These are phyloP conservation scores for Sebastes trivittatus DNA, from an alignment of 2,797 vertebrate species.

Conservation along the genomic window DNA sequence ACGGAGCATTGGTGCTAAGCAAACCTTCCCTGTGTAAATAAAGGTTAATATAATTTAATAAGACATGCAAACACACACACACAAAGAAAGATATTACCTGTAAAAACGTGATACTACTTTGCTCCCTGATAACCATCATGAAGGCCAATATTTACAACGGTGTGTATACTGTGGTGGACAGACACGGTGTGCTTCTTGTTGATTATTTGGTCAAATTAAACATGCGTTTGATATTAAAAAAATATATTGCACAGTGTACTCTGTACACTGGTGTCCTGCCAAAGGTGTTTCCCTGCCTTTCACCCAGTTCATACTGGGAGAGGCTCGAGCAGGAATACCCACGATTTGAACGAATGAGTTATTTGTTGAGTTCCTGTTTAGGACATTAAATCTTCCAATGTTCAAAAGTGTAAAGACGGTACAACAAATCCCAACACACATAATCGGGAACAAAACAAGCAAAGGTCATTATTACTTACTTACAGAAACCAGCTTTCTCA, in stretches of 20 bases:
- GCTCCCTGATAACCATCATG: background rate
- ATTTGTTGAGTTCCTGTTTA: background rate
- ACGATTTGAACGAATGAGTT: background rate
- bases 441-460: background rate
- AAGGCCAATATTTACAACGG: background rate
- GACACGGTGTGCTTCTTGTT: background rate
- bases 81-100: background rate
- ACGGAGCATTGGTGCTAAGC: background rate
- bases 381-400: background rate
- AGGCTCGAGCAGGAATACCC: background rate
- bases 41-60: slow-evolving; percentile 9
- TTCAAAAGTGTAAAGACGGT: background rate
- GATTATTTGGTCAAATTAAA: background rate
- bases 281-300: slow-evolving; percentile 45
- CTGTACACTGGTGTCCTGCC: background rate
- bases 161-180: background rate
- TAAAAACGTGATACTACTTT: background rate
- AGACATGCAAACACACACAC: slow-evolving; percentile 12
- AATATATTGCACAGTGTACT: background rate
- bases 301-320: slow-evolving; percentile 18
- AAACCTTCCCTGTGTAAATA: slow-evolving; percentile 51
- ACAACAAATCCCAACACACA: background rate
- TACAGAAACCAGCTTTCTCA: background rate
- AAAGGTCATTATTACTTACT: background rate
- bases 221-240: background rate